A percentile compares a stretch with the other conserved stretches of the same genome.
Evolutionary conservation across 2,888 invertebrate species (phyloP).

Genomic region (Hypercompe scribonia): DNA sequence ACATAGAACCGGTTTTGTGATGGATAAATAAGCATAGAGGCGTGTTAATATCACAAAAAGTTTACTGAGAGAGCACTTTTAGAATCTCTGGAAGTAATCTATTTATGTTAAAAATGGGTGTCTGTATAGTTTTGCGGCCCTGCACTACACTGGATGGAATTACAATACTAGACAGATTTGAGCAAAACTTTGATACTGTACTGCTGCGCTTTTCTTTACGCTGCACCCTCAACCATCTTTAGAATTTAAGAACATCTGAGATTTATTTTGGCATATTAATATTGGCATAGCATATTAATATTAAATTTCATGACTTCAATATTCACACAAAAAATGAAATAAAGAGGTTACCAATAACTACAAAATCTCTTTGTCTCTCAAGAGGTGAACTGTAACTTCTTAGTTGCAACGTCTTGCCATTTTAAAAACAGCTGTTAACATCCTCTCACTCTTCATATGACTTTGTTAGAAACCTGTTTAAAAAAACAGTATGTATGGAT

Average conservation of each 20-base stretch:
- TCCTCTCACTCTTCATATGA: neutral
- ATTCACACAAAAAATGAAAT: neutral
- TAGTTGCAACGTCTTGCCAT: neutral
- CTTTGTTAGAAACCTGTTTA: no score
- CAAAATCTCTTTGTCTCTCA: neutral
- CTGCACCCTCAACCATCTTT: no score
- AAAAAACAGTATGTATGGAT: no score
- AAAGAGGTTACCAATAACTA: neutral
- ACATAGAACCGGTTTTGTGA: neutral
- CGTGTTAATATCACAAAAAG: neutral
- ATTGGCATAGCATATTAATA: neutral
- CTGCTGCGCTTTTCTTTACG: neutral
- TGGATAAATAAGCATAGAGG: neutral
- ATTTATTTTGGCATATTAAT: neutral
- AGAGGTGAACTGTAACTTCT: neutral
- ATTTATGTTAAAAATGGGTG: no score
- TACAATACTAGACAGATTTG: neutral
- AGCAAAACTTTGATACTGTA: neutral
- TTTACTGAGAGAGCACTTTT: neutral
- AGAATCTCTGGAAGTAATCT: neutral
- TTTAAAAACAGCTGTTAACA: neutral
- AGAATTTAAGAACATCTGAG: no score
- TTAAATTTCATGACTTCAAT: neutral
- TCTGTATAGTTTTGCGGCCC: neutral
- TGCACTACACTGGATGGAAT: neutral